Evolutionary conservation across 2,797 vertebrate species (phyloP), one percentile per base, ranked within the genome.

Genomic region (Scolopax rusticola): DNA sequence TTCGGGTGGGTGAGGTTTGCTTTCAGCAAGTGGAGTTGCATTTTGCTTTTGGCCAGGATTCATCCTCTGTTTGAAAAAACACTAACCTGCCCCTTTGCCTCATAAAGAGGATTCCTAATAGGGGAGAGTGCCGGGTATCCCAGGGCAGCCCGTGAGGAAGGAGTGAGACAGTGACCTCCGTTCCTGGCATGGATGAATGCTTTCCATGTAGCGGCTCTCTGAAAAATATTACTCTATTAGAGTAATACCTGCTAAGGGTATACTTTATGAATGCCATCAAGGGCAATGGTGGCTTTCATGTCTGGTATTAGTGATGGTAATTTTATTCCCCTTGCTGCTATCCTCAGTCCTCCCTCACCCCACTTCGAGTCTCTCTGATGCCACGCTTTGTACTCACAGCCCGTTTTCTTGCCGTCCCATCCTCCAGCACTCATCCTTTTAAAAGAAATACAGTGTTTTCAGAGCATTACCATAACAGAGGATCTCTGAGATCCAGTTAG

Each of bases 211-310:
- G 91, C 84, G 77, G 80, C 90, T 91, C 38, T 40, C 65, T 54
- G 77, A 74, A 94, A 96, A 94, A 90, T 82, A 95, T 90, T 59
- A 69, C 69, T 91, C 95, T 84, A 61, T 95, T 73, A 90, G 64
- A 51, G 87, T 33, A 87, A 92, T 94, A 81, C 86, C 95, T 89
- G 33, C 95, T 93, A 78, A 74, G 80, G 67, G 21, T 69, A 20
- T 71, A 17, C 71, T 85, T 76, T 81, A 60, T 96, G 97, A 65
- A 69, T 30, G 80, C 93, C 96, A 89, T 65, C 57, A 82, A 96
- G 96, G 97, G 93, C 82, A 90, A 70, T 67, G 81, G 77, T 64
- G 89, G 69, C 86, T 97, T 96, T 96, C 82, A 54, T 83, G 79
- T 92, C 71, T 83, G 73, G 16, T 25, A 5, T 57, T n/a, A 17